phyloP scores from a whole-genome alignment of 2,113 vertebrate species.

The Sminthopsis crassicaudata region DNA sequence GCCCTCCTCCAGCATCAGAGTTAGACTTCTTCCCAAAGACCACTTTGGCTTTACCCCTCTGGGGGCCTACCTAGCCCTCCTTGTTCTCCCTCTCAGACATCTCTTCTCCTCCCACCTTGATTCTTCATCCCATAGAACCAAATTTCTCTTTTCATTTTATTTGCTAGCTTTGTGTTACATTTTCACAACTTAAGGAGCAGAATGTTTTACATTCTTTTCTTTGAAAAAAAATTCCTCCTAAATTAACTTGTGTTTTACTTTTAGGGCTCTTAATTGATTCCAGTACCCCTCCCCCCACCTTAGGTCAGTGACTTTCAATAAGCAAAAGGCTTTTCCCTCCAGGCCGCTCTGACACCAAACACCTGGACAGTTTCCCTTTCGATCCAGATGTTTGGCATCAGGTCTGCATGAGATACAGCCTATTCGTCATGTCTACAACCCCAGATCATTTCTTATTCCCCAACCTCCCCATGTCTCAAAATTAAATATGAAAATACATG shows the following conservation, averaged over 20 bases:
- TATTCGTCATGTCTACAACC: not conserved
- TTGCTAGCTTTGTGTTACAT: not conserved
- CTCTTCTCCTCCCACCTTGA: too few relatives aligned
- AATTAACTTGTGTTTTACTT: not conserved
- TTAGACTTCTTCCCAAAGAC: not conserved
- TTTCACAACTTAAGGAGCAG: not conserved
- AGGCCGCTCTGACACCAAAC: not conserved
- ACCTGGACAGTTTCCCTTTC: not conserved
- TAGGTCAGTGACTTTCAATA: not conserved
- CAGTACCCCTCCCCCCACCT: not conserved
- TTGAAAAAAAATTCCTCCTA: not conserved
- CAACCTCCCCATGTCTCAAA: not conserved
- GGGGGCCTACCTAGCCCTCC: not conserved
- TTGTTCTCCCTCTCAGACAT: too few relatives aligned
- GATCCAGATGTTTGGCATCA: not conserved
- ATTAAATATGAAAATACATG: not conserved
- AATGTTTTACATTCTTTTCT: not conserved
- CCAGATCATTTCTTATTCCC: not conserved
- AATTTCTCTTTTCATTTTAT: not conserved
- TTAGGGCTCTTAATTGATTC: not conserved
- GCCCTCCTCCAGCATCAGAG: not conserved
- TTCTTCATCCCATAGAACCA: not conserved
- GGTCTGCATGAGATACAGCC: not conserved
- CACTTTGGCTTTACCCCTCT: not conserved
- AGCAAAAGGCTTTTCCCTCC: not conserved